Base-by-base conservation (phyloP, 2,888 invertebrate species). In the Chromoteleia sp. region DNA sequence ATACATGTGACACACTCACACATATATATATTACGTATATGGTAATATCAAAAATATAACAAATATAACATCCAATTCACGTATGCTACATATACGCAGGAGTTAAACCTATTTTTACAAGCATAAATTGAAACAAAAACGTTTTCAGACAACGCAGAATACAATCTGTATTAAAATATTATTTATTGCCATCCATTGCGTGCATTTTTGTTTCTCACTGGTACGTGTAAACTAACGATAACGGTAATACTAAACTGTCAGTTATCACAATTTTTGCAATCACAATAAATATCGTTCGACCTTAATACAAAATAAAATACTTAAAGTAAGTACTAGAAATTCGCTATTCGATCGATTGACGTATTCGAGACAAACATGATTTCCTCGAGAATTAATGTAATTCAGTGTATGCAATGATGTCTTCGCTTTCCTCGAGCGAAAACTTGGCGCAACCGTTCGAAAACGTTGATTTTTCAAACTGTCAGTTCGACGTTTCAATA, bases 311-410 rank as follows among this genome's bases (percentile, higher is more conserved):
- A 8, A 19, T 29, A 25, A 12, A 17, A 67, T 52, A 67, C 67
- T 39, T 36, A 3, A 1, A 30, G 8, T 59, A 59, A 59, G 58
- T 25, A 59, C 17, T 36, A 48, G n/a, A 19, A 7, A 39, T 14
- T 33, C n/a, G 6, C 12, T 39, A 50, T 15, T 1, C 45, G 5
- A 61, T 14, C 21, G 17, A 21, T 17, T 1, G 30, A 45, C n/a
- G 10, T 12, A 29, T 45, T 63, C 30, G 17, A 56, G n/a, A 30
- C n/a, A 41, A 43, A 41, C 29, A 43, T 1, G 17, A n/a, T 29
- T 41, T 68, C 3, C 30, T 45, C 45, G 17, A 45, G 74, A 74
- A 74, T 65, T 74, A 74, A 74, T 65, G 58, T 74, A 74, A 74
- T 74, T 74, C 74, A 74, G n/a, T 3, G 7, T 45, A 29, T 10